These are phyloP conservation scores for Bombus fervidus DNA, from an alignment of 1,140 invertebrate genomes.

Conservation along the genomic window DNA sequence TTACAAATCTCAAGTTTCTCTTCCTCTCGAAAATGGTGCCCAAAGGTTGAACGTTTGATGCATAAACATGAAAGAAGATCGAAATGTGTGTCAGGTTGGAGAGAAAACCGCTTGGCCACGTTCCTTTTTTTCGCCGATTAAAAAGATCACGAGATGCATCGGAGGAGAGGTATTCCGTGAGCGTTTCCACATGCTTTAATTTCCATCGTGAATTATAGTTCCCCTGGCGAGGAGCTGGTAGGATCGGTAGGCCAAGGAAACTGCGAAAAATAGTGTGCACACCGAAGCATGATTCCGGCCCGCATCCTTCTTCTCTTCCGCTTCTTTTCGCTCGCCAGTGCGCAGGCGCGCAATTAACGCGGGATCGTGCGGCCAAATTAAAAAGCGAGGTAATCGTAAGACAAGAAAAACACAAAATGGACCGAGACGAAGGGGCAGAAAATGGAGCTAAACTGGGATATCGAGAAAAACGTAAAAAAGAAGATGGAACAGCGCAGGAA, in stretches of 20 bases:
- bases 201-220: slow-evolving; percentile 34
- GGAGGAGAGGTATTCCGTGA: background rate
- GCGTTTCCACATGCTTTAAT: slow-evolving; percentile 34
- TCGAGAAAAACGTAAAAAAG: background rate
- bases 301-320: slow-evolving; percentile 11
- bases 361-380: slow-evolving; percentile 17
- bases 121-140: background rate
- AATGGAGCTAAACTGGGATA: background rate
- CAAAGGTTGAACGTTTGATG: background rate
- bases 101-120: background rate
- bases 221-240: slow-evolving; percentile 12
- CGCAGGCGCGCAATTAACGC: slow-evolving; percentile 46
- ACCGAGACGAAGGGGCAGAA: background rate
- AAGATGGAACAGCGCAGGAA: background rate
- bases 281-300: slow-evolving; percentile 73
- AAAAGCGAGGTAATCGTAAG: background rate
- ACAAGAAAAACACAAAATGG: background rate
- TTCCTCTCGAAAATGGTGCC: background rate
- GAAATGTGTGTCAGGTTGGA: slow-evolving; percentile 13
- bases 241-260: slow-evolving; percentile 66
- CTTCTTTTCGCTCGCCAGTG: background rate
- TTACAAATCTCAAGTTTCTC: background rate
- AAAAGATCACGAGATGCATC: background rate
- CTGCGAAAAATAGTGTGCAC: slow-evolving; percentile 73
- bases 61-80: background rate